Base-by-base conservation (phyloP, 1,140 invertebrate genomes). In the Vollenhovia emeryi region DNA sequence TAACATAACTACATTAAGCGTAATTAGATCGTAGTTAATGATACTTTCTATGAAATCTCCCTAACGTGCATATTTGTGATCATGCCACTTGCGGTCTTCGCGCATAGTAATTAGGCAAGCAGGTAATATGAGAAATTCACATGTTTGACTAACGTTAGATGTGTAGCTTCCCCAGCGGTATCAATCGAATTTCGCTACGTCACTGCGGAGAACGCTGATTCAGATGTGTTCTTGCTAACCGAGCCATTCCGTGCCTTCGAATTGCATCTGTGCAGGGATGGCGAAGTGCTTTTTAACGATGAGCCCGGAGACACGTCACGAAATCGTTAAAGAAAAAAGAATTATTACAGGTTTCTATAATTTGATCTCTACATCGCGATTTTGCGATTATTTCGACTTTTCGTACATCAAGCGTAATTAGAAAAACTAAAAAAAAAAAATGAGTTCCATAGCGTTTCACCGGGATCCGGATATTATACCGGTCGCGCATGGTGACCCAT, bases 131-230 rank as follows among this genome's bases (percentile, higher is more conserved):
- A 76, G 55, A 76, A 76, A 43, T 76, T 76, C 40, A 43, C 18
- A 30, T 76, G 55, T 43, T 76, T 62, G 21, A 57, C 33, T 57
- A 76, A 62, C 33, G 18, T 76, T 45, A 30, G 74, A 76, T 60
- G 24, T 27, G 24, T 1, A 1, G 11, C 36, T 15, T 43, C 33
- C 6, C 13, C 52, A 13, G 11, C 18, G 1, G 36, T 15, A 62
- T 76, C 36, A 76, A 62, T 76, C 18, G 18, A 62, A n/a, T 43
- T n/a, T 36, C 9, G 24, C 21, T 75, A 62, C 40, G 24, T 76
- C 18, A 33, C 11, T 13, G 11, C 5, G 6, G 18, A 60, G 24
- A 60, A 40, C 2, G 36, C 24, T 75, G 33, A 75, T 59, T 60
- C 24, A 60, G 9, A 18, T 6, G 11, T 62, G 24, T 62, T n/a